These are phyloP conservation scores for Enhydra lutris DNA, from an alignment of 2,113 vertebrate genomes.

Conservation along the genomic window DNA sequence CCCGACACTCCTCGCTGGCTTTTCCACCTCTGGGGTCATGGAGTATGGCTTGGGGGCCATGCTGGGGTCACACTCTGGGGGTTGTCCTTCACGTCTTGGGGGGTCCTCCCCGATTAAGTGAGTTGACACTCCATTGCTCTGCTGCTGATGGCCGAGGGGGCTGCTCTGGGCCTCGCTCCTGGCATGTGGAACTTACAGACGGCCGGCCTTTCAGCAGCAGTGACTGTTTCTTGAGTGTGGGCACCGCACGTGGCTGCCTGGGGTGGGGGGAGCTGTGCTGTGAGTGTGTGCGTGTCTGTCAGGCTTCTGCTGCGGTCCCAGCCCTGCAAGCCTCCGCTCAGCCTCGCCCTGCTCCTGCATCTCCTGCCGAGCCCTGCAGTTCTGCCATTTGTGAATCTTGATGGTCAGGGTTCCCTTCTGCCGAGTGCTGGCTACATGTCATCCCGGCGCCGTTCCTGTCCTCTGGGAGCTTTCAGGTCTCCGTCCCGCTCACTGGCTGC, in stretches of 20 bases:
- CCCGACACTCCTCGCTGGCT: neutral
- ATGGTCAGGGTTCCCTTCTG: neutral
- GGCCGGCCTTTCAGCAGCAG: neutral
- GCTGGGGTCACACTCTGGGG: neutral
- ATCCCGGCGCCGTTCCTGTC: fast-evolving
- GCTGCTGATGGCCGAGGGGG: neutral
- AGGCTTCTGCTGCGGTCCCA: fast-evolving
- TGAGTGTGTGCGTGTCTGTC: neutral
- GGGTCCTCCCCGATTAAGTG: neutral
- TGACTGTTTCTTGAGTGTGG: neutral
- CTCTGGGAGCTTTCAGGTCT: neutral
- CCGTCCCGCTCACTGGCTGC: neutral
- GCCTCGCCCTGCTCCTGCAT: neutral
- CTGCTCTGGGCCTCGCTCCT: neutral
- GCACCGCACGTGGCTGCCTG: neutral
- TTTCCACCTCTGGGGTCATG: neutral
- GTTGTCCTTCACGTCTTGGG: fast-evolving
- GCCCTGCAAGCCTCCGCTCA: neutral
- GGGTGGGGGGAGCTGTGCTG: neutral
- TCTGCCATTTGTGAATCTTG: fast-evolving
- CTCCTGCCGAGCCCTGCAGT: neutral
- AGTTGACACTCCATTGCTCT: neutral
- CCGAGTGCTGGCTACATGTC: fast-evolving
- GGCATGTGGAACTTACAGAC: neutral
- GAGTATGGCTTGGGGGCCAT: neutral